Evolutionary conservation across 2,797 vertebrate species (phyloP), one percentile per base, ranked within the genome.

Genomic region (Rhinoraja longicauda): DNA sequence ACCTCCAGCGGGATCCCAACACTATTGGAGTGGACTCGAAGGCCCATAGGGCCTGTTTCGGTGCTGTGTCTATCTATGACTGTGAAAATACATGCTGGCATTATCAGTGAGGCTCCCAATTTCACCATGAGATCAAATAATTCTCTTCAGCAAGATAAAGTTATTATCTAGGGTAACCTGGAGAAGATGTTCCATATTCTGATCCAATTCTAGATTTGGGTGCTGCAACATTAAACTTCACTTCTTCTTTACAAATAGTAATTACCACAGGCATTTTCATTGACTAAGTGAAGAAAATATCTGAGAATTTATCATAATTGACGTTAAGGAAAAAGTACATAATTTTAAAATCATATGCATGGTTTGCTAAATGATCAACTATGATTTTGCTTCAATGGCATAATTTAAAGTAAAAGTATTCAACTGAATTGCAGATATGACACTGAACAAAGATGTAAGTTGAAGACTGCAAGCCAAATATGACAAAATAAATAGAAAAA

Each of bases 321-420:
- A 88, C 32, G 8, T 88, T 88, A 88, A 88, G 84, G 84, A 88
- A 84, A 88, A 88, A 67, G 59, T 67, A 88, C 62, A 88, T 88
- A 67, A 67, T 67, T 88, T 88, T 21, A 53, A 64, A 67, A 88
- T 88, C 84, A 88, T 39, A 88, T 1, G 84, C 84, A 88, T 21
- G 84, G 59, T 88, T 32, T 86, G n/a, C 62, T 36, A 67, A 88
- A 88, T 67, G 84, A 88, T 64, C 32, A 67, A 67, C 32, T 32
- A 36, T 88, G 84, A 67, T 21, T 67, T 88, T 88, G 15, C n/a
- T 88, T n/a, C 62, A 88, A 19, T 88, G 10, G 36, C 15, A 88
- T 67, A 36, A 67, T 88, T 88, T 84, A 88, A 88, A 88, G n/a
- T 32, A 67, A 62, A 67, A 36, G 32, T 59, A 62, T 32, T 67